Conservation (phyloP, 2,113 vertebrate species). For the Trochalopteron elliotii region DNA sequence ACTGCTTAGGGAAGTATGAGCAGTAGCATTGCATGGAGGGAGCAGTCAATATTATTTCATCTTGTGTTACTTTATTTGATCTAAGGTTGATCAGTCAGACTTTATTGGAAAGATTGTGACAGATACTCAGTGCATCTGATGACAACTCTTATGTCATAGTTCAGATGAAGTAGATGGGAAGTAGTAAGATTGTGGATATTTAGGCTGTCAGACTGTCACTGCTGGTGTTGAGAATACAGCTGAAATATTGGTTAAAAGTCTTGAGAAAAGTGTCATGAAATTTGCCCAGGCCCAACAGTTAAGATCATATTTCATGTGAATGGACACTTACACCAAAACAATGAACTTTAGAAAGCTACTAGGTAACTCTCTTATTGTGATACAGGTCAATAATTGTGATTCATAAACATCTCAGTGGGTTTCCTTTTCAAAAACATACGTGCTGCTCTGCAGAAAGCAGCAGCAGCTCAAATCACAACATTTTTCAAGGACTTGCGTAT, state of each 20-base stretch:
- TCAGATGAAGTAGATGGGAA: not conserved
- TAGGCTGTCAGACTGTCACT: constrained; percentile 27
- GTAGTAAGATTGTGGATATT: not conserved
- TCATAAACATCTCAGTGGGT: not conserved
- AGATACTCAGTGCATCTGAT: not conserved
- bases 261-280: constrained; percentile 8
- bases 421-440: not conserved
- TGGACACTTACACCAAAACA: constrained; percentile 17
- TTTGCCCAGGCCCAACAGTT: not conserved
- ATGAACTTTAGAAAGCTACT: constrained; percentile 1
- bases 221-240: not conserved
- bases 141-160: not conserved
- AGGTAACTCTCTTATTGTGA: not conserved
- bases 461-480: not conserved
- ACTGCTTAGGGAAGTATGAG: not conserved
- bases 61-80: not conserved
- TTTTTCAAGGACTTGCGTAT: not conserved
- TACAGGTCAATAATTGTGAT: constrained; percentile 33
- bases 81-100: not conserved
- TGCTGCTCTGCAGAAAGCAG: not conserved
- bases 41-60: not conserved
- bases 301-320: not conserved
- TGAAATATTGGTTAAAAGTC: constrained; percentile 40
- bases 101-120: not conserved
- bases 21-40: not conserved